phyloP scores from a whole-genome alignment of 2,113 vertebrate genomes.

The Benitochromis conjunctus region DNA sequence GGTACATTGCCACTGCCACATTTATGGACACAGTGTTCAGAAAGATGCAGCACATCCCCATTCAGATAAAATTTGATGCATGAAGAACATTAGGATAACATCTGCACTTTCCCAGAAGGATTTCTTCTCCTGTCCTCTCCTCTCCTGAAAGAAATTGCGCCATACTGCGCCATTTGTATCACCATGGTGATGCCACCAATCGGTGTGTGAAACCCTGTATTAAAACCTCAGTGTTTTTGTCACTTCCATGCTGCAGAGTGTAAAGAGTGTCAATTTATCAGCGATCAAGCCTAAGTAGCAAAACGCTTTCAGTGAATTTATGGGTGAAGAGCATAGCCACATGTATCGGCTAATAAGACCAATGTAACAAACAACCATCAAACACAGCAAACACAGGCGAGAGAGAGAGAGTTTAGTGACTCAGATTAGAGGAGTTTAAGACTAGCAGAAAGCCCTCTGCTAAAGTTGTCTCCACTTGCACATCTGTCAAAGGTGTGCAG shows the following conservation, averaged over 20 bases:
- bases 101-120: neutral
- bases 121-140: neutral
- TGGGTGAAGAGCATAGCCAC: neutral
- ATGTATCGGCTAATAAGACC: neutral
- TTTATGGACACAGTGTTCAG: accelerated
- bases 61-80: neutral
- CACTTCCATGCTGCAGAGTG: neutral
- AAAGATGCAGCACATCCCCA: neutral
- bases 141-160: neutral
- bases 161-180: too few relatives aligned
- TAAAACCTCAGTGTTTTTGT: neutral
- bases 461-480: neutral
- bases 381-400: neutral
- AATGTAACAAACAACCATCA: neutral
- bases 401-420: neutral
- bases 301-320: neutral
- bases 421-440: neutral
- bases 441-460: neutral
- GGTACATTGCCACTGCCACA: neutral
- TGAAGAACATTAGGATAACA: neutral
- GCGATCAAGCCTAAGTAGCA: neutral
- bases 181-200: neutral
- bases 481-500: neutral
- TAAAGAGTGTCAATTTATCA: neutral
- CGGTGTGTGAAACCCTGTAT: neutral